Conservation (phyloP, 2,888 invertebrate species). For the Chaetogeoica ovagalla region DNA sequence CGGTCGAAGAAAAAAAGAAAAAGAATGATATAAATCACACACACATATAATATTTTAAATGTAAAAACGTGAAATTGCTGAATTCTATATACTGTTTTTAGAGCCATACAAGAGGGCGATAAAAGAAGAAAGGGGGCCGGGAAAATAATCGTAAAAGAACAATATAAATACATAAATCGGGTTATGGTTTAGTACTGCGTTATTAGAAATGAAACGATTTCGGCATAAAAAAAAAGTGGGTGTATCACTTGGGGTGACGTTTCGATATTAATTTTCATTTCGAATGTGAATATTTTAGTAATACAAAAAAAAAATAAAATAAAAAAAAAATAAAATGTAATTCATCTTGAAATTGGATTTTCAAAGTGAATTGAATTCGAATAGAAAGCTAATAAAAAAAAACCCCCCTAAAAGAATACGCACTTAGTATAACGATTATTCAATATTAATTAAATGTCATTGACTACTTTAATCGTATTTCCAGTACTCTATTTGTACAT, state of each 20-base stretch:
- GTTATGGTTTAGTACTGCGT: slow-evolving; percentile 17
- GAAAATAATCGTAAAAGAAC: slow-evolving; percentile 37
- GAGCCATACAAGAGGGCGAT: slow-evolving; percentile 23
- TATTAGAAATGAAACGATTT: slow-evolving; percentile 22
- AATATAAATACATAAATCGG: slow-evolving; percentile 36
- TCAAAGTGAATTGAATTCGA: slow-evolving; percentile 20
- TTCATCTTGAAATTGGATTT: slow-evolving; percentile 16
- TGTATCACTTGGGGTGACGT: slow-evolving; percentile 32
- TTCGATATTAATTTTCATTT: slow-evolving; percentile 32
- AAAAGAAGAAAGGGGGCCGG: slow-evolving; percentile 26
- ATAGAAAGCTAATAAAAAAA: neutral
- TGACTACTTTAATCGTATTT: too few relatives aligned
- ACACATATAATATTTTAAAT: slow-evolving; percentile 15
- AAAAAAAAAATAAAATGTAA: too few relatives aligned
- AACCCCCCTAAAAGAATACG: neutral
- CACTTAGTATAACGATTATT: slow-evolving; percentile 8
- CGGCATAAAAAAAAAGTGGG: slow-evolving; percentile 17
- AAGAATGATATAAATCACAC: slow-evolving; percentile 13
- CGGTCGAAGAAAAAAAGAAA: neutral
- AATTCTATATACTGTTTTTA: neutral
- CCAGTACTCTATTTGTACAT: too few relatives aligned
- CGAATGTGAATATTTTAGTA: slow-evolving; percentile 14
- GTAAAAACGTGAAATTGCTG: slow-evolving; percentile 33
- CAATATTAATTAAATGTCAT: neutral
- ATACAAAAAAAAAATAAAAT: neutral